Conservation (phyloP, 2,888 invertebrate species). For the Leucophenga montana region DNA sequence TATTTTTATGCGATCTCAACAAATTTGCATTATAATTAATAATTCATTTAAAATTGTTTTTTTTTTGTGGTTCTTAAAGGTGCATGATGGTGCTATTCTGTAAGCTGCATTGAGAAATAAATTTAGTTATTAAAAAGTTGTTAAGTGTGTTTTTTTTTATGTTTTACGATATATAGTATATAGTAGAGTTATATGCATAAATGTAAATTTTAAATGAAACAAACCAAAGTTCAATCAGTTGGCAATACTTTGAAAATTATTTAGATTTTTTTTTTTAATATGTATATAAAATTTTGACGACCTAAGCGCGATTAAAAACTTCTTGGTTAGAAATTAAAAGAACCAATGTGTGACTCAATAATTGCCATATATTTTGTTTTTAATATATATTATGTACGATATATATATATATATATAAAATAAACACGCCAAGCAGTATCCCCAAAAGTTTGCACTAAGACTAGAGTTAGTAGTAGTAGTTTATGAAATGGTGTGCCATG, state of each 20-base stretch:
- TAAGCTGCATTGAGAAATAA: conserved; percentile 67
- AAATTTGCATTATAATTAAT: conserved; percentile 16
- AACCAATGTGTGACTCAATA: too few relatives aligned
- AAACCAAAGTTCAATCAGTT: conserved; percentile 52
- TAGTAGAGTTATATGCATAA: conserved; percentile 3
- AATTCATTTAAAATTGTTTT: too few relatives aligned
- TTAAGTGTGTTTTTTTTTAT: background rate
- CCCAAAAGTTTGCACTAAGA: too few relatives aligned
- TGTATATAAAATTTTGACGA: background rate
- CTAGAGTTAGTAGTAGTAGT: too few relatives aligned
- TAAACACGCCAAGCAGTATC: too few relatives aligned
- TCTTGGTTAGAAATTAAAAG: conserved; percentile 1
- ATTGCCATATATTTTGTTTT: too few relatives aligned
- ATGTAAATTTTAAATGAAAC: conserved; percentile 34
- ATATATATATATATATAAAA: too few relatives aligned
- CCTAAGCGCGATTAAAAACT: background rate
- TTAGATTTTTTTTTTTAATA: too few relatives aligned
- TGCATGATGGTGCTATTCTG: conserved; percentile 74
- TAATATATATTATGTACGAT: too few relatives aligned
- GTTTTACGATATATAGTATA: background rate
- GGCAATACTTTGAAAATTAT: conserved; percentile 62
- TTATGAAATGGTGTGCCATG: too few relatives aligned
- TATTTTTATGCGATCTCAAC: background rate
- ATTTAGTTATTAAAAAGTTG: conserved; percentile 45
- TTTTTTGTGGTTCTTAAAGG: conserved; percentile 61